A percentile compares a stretch with the other conserved stretches of the same genome.
phyloP scores from a whole-genome alignment of 2,888 invertebrate species.

The Lithosia quadra region DNA sequence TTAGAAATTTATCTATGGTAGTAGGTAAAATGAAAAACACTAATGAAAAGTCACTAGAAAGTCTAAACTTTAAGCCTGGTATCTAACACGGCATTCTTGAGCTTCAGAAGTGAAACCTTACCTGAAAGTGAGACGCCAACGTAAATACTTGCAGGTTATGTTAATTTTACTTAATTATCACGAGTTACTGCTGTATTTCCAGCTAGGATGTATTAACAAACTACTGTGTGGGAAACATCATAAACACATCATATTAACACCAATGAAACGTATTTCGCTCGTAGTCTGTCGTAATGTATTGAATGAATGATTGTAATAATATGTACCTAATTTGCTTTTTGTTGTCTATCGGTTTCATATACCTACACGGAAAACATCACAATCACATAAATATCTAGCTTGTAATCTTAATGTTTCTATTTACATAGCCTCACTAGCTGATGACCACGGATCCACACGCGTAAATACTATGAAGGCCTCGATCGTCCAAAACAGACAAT shows the following conservation, averaged over 20 bases:
- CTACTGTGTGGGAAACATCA: conserved; percentile 14
- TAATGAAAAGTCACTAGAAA: neutral
- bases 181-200: conserved; percentile 18
- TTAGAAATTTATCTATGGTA: too few relatives aligned
- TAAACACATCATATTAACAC: conserved; percentile 16
- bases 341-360: neutral
- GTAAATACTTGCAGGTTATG: conserved; percentile 4
- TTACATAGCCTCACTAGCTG: too few relatives aligned
- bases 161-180: conserved; percentile 18
- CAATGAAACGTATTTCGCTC: conserved; percentile 17
- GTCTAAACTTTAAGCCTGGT: neutral
- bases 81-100: neutral
- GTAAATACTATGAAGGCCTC: too few relatives aligned
- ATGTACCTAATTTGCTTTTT: neutral
- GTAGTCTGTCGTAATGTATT: conserved; percentile 2
- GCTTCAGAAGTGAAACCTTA: neutral
- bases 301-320: neutral
- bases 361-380: neutral
- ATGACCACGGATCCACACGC: neutral
- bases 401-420: too few relatives aligned
- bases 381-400: neutral
- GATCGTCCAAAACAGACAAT: too few relatives aligned
- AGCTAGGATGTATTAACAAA: conserved; percentile 17
- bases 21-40: neutral
- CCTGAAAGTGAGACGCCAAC: neutral